phyloP scores from a whole-genome alignment of 2,113 vertebrate genomes.

The Myiagra hebetior region DNA sequence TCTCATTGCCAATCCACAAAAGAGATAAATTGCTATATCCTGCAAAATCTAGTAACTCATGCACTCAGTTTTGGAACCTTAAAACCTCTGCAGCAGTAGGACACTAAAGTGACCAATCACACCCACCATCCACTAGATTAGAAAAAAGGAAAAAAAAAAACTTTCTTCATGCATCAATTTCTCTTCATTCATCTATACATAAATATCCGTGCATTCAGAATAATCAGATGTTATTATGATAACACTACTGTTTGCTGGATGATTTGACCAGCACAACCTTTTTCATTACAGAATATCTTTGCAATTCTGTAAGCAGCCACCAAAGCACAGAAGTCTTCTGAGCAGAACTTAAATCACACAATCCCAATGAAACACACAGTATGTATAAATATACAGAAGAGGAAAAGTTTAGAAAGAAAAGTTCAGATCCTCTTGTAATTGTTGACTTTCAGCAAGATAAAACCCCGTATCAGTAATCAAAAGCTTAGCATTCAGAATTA shows the following conservation, averaged over 20 bases:
- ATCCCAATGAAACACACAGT: not conserved
- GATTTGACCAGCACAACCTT: not conserved
- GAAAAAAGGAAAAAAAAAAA: not conserved
- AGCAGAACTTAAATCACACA: not conserved
- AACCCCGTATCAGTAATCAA: not conserved
- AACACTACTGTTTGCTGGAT: not conserved
- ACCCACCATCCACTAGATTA: not conserved
- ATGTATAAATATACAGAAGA: not conserved
- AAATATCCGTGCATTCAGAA: not conserved
- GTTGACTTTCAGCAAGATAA: not conserved
- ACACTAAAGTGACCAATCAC: not conserved
- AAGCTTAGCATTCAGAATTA: not conserved
- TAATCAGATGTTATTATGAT: not conserved
- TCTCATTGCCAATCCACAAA: not conserved
- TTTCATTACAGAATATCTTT: not conserved
- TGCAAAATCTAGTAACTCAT: not conserved
- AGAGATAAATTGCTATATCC: not conserved
- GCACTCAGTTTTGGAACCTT: not conserved
- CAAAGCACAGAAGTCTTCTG: not conserved
- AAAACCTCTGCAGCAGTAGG: not conserved
- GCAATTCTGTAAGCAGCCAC: not conserved
- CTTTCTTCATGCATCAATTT: not conserved
- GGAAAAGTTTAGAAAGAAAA: not conserved
- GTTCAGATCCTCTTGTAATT: not conserved
- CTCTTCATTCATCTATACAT: not conserved